phyloP scores from a whole-genome alignment of 1,140 invertebrate genomes.

The Subanguina moxae region DNA sequence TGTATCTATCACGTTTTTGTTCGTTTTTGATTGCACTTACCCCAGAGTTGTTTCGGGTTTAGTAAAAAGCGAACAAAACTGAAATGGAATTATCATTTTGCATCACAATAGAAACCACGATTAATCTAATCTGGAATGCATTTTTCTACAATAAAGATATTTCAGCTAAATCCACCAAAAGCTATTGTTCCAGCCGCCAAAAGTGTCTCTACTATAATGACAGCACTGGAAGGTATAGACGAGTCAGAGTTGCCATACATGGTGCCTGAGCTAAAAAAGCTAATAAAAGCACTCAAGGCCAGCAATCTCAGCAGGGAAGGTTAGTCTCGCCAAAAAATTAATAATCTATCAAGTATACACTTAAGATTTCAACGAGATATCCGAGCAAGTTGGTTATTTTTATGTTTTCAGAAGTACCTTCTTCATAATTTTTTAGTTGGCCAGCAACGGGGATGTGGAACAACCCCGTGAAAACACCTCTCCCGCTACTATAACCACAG shows the following conservation, averaged over 20 bases:
- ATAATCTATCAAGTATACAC: too few relatives aligned
- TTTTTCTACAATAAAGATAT: slow-evolving; percentile 12
- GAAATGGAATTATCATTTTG: too few relatives aligned
- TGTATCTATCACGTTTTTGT: too few relatives aligned
- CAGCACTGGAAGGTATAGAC: slow-evolving; percentile 6
- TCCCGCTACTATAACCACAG: slow-evolving; percentile 15
- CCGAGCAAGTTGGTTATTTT: neutral
- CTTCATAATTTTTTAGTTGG: slow-evolving; percentile 10
- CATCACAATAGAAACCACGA: too few relatives aligned
- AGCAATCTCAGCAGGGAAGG: slow-evolving; percentile 33
- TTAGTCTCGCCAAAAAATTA: neutral
- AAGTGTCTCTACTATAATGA: neutral
- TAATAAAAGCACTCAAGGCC: slow-evolving; percentile 31
- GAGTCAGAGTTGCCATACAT: slow-evolving; percentile 27
- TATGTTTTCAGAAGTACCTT: neutral
- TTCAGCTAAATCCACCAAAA: neutral
- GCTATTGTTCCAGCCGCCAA: slow-evolving; percentile 7
- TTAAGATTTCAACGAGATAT: slow-evolving; percentile 1
- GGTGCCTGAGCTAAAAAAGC: slow-evolving; percentile 39
- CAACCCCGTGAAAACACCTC: slow-evolving; percentile 36
- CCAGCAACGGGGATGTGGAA: slow-evolving; percentile 25
- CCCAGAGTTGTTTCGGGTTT: too few relatives aligned
- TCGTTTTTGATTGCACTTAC: too few relatives aligned
- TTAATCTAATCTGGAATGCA: too few relatives aligned
- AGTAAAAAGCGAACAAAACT: too few relatives aligned